Percentiles rank a stretch among this genome's conserved stretches.
phyloP scores from a whole-genome alignment of 92 coral and sea anemone species.

The Ricordea florida region DNA sequence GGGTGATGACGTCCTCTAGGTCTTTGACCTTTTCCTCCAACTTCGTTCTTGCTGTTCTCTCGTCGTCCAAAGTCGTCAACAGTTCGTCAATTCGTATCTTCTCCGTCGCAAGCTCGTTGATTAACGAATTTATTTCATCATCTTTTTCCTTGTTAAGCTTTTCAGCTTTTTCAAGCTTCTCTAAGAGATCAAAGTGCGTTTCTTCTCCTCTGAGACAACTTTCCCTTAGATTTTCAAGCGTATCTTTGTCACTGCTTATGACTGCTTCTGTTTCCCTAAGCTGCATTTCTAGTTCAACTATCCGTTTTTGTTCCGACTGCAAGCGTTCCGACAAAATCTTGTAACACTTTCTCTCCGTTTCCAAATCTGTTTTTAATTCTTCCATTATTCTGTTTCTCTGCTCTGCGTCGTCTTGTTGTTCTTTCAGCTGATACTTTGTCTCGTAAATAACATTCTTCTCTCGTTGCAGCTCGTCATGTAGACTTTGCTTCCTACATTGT shows the following conservation, averaged over 20 bases:
- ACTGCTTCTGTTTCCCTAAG: constrained; percentile 61
- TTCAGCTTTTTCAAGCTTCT: constrained; percentile 53
- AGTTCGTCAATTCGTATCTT: constrained; percentile 43
- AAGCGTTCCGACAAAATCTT: constrained; percentile 69
- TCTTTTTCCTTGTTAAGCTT: constrained; percentile 51
- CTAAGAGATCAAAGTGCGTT: constrained; percentile 39
- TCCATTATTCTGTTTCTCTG: constrained; percentile 56
- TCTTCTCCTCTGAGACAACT: constrained; percentile 53
- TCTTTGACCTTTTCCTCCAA: constrained; percentile 57
- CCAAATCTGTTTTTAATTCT: constrained; percentile 77
- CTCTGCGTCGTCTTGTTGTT: constrained; percentile 54
- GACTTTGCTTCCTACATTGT: constrained; percentile 36
- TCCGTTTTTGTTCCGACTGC: constrained; percentile 68
- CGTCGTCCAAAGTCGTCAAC: constrained; percentile 37
- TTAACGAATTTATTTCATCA: constrained; percentile 35
- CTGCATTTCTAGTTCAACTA: constrained; percentile 59
- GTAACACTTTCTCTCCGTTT: constrained; percentile 79
- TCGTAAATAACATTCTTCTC: constrained; percentile 55
- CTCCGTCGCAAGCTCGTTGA: constrained; percentile 59
- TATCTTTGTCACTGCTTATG: constrained; percentile 52
- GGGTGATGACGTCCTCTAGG: constrained; percentile 46
- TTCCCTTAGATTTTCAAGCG: constrained; percentile 62
- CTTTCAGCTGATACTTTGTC: constrained; percentile 56
- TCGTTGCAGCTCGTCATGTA: constrained; percentile 46
- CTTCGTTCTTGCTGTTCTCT: constrained; percentile 42